Conservation (phyloP, 2,797 vertebrate genomes). For the Crax fasciolata region DNA sequence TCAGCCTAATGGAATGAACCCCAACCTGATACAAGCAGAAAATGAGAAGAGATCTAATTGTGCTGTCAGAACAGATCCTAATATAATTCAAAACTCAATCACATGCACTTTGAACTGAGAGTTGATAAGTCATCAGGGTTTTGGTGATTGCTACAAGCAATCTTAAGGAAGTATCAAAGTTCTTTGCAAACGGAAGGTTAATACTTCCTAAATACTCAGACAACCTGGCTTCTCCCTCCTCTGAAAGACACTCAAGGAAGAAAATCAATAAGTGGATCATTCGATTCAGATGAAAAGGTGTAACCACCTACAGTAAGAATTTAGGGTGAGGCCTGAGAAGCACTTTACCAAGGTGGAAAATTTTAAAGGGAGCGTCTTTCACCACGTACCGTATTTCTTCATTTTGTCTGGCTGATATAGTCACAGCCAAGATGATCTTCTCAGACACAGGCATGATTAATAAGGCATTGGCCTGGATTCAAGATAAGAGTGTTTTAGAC, state of each 20-base stretch:
- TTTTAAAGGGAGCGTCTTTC: conserved; percentile 54
- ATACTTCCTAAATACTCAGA: background rate
- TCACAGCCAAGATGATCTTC: conserved; percentile 34
- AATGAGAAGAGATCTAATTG: background rate
- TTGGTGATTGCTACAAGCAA: background rate
- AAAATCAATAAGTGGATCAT: conserved; percentile 23
- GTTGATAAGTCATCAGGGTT: background rate
- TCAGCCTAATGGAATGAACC: background rate
- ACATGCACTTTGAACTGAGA: conserved; percentile 19
- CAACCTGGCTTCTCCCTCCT: background rate
- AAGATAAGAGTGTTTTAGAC: conserved; percentile 13
- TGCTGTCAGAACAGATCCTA: background rate
- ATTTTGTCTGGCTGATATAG: conserved; percentile 48
- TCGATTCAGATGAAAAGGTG: conserved; percentile 15
- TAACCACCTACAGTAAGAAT: conserved; percentile 45
- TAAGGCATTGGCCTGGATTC: conserved; percentile 28
- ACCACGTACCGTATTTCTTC: conserved; percentile 33
- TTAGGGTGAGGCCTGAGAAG: conserved; percentile 71
- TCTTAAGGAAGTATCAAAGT: conserved; percentile 21
- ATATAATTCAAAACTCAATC: background rate
- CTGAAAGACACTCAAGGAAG: conserved; percentile 11
- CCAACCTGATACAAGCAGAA: background rate
- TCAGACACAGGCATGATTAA: conserved; percentile 47
- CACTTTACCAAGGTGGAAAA: background rate
- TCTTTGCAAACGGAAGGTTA: background rate